phyloP scores from a whole-genome alignment of 2,888 invertebrate species.

The Galeruca laticollis region DNA sequence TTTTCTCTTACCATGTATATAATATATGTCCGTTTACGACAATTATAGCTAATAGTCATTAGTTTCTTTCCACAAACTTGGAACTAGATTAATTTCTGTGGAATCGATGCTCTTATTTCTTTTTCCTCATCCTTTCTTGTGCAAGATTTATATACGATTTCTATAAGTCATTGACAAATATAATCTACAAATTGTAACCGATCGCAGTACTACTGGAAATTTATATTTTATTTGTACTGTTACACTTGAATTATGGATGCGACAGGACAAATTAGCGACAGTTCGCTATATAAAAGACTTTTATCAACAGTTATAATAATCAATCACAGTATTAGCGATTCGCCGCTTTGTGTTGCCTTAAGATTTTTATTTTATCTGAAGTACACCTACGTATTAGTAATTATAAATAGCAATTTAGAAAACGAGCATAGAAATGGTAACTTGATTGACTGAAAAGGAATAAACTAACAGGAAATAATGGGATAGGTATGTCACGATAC shows the following conservation, averaged over 20 bases:
- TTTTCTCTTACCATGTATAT: slow-evolving; percentile 40
- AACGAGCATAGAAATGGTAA: not conserved
- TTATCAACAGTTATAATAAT: slow-evolving; percentile 32
- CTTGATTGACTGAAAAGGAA: not conserved
- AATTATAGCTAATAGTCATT: slow-evolving; percentile 29
- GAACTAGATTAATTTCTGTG: slow-evolving; percentile 54
- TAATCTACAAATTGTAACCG: slow-evolving; percentile 39
- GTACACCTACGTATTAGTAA: not conserved
- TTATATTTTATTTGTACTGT: slow-evolving; percentile 39
- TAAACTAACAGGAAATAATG: not conserved
- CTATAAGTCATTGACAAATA: slow-evolving; percentile 40
- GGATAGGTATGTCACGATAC: no score
- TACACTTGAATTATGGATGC: slow-evolving; percentile 39
- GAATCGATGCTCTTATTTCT: slow-evolving; percentile 50
- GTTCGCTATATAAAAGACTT: slow-evolving; percentile 19
- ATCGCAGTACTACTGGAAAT: slow-evolving; percentile 34
- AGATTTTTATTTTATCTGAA: not conserved
- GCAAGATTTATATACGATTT: slow-evolving; percentile 37
- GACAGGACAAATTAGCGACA: slow-evolving; percentile 39
- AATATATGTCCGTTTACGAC: slow-evolving; percentile 40
- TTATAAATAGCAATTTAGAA: not conserved
- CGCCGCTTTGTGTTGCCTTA: not conserved
- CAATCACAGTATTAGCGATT: slow-evolving; percentile 12
- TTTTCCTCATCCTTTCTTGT: slow-evolving; percentile 23
- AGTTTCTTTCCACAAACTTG: slow-evolving; percentile 48